Conservation (phyloP, 2,888 invertebrate species). For the Piscicola geometra region DNA sequence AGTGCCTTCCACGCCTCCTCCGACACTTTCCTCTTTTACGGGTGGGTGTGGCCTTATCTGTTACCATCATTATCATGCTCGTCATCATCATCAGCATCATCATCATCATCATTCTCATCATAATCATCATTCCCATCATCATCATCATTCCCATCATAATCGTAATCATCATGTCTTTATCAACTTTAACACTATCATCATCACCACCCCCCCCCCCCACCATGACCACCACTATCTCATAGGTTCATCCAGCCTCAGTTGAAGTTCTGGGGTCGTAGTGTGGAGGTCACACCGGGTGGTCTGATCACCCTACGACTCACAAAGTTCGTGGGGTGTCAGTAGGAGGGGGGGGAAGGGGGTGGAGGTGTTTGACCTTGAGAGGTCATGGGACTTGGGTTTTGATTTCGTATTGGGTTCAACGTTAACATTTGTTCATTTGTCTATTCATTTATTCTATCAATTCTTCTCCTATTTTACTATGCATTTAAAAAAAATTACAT, state of each 20-base stretch:
- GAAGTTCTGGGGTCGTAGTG: constrained; percentile 91
- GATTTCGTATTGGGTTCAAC: too few relatives aligned
- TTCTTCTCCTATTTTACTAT: too few relatives aligned
- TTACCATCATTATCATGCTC: background rate
- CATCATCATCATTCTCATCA: constrained; percentile 20
- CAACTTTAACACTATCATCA: background rate
- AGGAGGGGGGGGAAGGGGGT: too few relatives aligned
- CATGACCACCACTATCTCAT: constrained; percentile 54
- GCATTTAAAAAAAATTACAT: too few relatives aligned
- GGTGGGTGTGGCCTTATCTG: constrained; percentile 61
- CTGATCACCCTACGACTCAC: constrained; percentile 51
- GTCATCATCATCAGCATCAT: background rate
- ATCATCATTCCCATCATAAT: constrained; percentile 21
- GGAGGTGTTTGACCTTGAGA: too few relatives aligned
- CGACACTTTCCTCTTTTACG: constrained; percentile 68
- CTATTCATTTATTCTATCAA: too few relatives aligned
- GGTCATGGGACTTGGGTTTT: too few relatives aligned
- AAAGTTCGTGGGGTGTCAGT: constrained; percentile 33
- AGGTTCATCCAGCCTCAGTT: constrained; percentile 82
- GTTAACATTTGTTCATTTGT: too few relatives aligned
- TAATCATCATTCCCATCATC: constrained; percentile 2
- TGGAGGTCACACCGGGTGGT: constrained; percentile 90
- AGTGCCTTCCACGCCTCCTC: constrained; percentile 89
- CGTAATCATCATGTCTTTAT: constrained; percentile 5
- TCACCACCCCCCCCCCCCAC: constrained; percentile 56